A percentile compares a stretch with the other conserved stretches of the same genome.
Evolutionary conservation across 35 echinoderm and acorn worm genomes (phyloP).

Genomic region (Holothuria glaberrima): DNA sequence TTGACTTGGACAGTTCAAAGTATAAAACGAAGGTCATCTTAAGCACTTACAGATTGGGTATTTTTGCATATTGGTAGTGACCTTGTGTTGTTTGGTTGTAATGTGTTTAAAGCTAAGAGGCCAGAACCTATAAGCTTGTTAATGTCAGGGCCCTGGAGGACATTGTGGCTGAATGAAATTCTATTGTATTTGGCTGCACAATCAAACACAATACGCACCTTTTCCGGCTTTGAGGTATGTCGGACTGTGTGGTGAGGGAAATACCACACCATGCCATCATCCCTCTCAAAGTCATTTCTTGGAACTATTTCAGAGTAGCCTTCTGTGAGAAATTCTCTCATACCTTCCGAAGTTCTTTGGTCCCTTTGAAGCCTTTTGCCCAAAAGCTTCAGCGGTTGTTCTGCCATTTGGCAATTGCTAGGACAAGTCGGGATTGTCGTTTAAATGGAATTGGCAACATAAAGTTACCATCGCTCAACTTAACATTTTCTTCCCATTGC

Average conservation of each 20-base stretch:
- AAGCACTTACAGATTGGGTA: too few species aligned
- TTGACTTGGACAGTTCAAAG: too few species aligned
- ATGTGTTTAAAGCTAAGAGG: too few species aligned
- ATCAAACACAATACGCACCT: constrained; percentile 40
- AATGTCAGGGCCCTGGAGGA: constrained; percentile 43
- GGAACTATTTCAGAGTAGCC: not conserved
- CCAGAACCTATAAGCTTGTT: constrained; percentile 52
- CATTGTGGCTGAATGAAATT: constrained; percentile 37
- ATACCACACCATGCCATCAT: constrained; percentile 1
- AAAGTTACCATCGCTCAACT: not conserved
- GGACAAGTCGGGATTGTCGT: not conserved
- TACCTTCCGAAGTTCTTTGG: not conserved
- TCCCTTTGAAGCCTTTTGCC: not conserved
- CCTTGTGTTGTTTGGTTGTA: too few species aligned
- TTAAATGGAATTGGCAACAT: not conserved
- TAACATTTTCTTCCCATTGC: not conserved
- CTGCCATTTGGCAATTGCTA: not conserved
- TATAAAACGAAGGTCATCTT: too few species aligned
- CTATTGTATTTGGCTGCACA: constrained; percentile 63
- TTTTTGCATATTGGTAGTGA: too few species aligned
- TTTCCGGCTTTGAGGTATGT: not conserved
- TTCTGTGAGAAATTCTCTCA: not conserved
- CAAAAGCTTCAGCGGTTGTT: not conserved
- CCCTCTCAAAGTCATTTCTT: not conserved
- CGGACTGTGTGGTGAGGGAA: not conserved